These are phyloP conservation scores for Trogon melanurus DNA, from an alignment of 2,113 vertebrate genomes.

Conservation along the genomic window DNA sequence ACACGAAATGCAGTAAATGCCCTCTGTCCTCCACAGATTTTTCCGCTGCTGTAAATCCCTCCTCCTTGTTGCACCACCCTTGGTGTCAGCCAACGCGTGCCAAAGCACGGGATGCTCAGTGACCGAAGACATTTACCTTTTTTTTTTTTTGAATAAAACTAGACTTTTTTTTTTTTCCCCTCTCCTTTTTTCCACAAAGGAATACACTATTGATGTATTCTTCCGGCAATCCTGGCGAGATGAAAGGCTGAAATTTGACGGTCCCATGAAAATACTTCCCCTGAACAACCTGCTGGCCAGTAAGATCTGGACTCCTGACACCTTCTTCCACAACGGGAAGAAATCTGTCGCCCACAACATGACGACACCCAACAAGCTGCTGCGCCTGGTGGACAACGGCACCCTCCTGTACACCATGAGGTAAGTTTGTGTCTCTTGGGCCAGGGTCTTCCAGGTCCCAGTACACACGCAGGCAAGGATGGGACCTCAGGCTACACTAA, in stretches of 20 bases:
- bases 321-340: constrained; percentile 98
- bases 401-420: constrained; percentile 98
- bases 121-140: not conserved
- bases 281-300: constrained; percentile 96
- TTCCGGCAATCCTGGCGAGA: constrained; percentile 98
- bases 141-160: not conserved
- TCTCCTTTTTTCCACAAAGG: constrained; percentile 75
- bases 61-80: not conserved
- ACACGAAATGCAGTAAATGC: not conserved
- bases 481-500: not conserved
- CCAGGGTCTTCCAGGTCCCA: not conserved
- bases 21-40: not conserved
- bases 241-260: constrained; percentile 93
- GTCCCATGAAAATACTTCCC: constrained; percentile 97
- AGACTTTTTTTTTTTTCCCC: not conserved
- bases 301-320: constrained; percentile 99
- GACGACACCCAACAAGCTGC: constrained; percentile 97
- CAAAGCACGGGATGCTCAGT: not conserved
- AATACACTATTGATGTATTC: constrained; percentile 99
- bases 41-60: not conserved
- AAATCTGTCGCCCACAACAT: constrained; percentile 98
- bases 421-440: constrained; percentile 64
- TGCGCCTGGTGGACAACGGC: constrained; percentile 93
- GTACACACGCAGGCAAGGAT: not conserved
- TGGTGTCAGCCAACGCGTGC: not conserved